Evolutionary conservation across 2,888 invertebrate genomes (phyloP).

Genomic region (Flexamia atlantica): DNA sequence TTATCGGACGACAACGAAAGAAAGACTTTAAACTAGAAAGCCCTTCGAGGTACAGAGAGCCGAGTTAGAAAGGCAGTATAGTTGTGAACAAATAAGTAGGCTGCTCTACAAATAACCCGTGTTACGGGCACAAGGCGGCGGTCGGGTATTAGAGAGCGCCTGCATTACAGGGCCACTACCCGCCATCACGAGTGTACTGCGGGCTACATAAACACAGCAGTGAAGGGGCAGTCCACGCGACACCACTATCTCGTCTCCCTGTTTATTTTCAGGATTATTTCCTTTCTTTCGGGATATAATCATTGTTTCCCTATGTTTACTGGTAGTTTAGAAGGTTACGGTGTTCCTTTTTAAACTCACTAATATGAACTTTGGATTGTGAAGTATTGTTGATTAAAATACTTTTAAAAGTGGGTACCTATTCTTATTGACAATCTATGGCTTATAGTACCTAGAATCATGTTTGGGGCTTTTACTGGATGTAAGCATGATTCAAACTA

Average conservation of each 20-base stretch:
- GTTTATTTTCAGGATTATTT: slow-evolving; percentile 29
- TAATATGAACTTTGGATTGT: no score
- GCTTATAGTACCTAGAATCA: no score
- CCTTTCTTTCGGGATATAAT: not conserved
- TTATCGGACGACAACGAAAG: not conserved
- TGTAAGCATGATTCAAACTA: no score
- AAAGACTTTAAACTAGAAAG: not conserved
- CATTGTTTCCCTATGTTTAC: no score
- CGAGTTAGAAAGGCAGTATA: slow-evolving; percentile 3
- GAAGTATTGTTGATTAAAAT: no score
- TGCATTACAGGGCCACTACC: not conserved
- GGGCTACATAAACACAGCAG: slow-evolving; percentile 3
- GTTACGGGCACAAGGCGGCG: slow-evolving; percentile 20
- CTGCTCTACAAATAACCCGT: slow-evolving; percentile 12
- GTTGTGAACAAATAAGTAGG: slow-evolving; percentile 3
- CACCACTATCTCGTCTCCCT: not conserved
- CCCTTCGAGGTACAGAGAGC: not conserved
- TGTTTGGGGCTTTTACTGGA: no score
- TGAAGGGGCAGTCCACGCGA: slow-evolving; percentile 28
- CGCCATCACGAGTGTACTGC: slow-evolving; percentile 36
- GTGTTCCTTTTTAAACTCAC: no score
- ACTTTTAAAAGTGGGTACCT: no score
- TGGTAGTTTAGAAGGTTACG: no score
- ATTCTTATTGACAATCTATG: no score
- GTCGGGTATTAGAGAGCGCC: slow-evolving; percentile 25